Evolutionary conservation across 2,113 vertebrate species (phyloP).

Genomic region (Zapus hudsonius): DNA sequence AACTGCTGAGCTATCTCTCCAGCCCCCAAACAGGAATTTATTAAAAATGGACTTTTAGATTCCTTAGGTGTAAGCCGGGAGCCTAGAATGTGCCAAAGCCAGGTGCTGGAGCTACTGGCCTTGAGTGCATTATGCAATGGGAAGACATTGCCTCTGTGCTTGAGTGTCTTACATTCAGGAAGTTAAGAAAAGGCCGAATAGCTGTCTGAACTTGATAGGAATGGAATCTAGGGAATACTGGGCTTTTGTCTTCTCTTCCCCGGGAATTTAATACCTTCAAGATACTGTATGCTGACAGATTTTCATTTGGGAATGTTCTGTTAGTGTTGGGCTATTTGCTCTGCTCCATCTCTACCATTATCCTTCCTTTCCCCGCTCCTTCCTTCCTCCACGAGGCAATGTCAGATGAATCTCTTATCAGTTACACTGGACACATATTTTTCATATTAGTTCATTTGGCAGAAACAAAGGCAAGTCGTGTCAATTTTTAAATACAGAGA

Average conservation of each 20-base stretch:
- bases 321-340: constrained; percentile 32
- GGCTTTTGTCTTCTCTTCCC: constrained; percentile 54
- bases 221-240: constrained; percentile 34
- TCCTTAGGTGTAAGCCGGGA: background rate
- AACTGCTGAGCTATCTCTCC: too few relatives aligned
- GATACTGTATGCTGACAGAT: constrained; percentile 45
- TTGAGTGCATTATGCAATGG: background rate
- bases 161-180: constrained; percentile 11
- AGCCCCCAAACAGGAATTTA: background rate
- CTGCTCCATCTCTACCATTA: background rate
- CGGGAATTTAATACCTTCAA: constrained; percentile 54
- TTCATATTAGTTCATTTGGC: constrained; percentile 44
- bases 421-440: background rate
- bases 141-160: background rate
- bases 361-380: background rate
- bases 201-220: constrained; percentile 59
- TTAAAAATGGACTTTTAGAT: constrained; percentile 49
- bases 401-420: constrained; percentile 43
- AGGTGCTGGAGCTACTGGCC: background rate
- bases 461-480: constrained; percentile 50
- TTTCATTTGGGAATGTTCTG: constrained; percentile 53
- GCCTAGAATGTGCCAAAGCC: background rate
- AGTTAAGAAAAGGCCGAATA: constrained; percentile 50
- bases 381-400: background rate
- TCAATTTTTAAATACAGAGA: constrained; percentile 54